A percentile compares a stretch with the other conserved stretches of the same genome.
Evolutionary conservation across 2,113 vertebrate genomes (phyloP).

Genomic region (Crotophaga sulcirostris): DNA sequence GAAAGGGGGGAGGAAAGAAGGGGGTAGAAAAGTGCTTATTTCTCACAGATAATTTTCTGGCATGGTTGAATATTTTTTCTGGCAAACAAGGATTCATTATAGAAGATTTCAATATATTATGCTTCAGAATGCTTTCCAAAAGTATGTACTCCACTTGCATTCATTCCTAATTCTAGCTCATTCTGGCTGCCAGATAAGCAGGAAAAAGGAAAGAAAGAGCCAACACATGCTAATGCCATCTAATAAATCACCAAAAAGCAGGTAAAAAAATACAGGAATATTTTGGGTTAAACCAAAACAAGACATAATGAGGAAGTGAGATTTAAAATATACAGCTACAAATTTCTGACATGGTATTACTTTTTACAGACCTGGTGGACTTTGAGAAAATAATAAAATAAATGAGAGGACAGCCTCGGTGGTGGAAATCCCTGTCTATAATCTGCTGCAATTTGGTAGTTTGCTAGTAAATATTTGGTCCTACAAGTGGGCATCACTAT

Average conservation of each 20-base stretch:
- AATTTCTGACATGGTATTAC: background rate
- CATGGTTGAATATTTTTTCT: slow-evolving; percentile 67
- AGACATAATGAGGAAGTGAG: background rate
- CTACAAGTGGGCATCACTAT: background rate
- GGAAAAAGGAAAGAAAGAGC: slow-evolving; percentile 24
- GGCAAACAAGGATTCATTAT: slow-evolving; percentile 68
- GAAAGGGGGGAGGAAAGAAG: slow-evolving; percentile 45
- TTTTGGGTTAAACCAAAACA: slow-evolving; percentile 20
- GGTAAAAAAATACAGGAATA: background rate
- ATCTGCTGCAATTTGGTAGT: background rate
- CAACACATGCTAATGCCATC: slow-evolving; percentile 39
- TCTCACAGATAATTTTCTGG: slow-evolving; percentile 67
- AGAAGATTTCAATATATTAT: slow-evolving; percentile 66
- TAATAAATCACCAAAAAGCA: slow-evolving; percentile 32
- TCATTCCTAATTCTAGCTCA: slow-evolving; percentile 30
- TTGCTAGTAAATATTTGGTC: background rate
- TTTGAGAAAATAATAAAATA: background rate
- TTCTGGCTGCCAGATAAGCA: slow-evolving; percentile 41
- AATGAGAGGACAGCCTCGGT: background rate
- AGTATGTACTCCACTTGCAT: slow-evolving; percentile 11
- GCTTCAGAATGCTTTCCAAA: slow-evolving; percentile 65
- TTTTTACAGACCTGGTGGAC: background rate
- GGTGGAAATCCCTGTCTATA: background rate
- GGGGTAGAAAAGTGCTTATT: slow-evolving; percentile 50
- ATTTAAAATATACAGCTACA: background rate